Base-by-base conservation (phyloP, 2,797 vertebrate genomes). In the Geotrypetes seraphini region DNA sequence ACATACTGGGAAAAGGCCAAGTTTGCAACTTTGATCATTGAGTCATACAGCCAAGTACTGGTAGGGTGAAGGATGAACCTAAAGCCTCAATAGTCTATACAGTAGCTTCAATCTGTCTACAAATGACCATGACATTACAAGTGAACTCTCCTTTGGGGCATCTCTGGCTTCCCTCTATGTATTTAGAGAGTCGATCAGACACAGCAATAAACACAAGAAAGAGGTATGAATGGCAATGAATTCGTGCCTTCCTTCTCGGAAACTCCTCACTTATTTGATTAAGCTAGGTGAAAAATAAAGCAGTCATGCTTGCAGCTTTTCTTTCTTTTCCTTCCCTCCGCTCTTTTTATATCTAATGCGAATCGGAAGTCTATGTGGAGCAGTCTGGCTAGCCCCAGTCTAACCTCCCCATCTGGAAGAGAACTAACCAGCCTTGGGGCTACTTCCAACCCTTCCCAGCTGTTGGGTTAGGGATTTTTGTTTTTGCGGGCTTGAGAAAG, bases 331-430 rank as follows among this genome's bases (percentile, higher is more conserved):
- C 80, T 91, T 89, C 78, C 88, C 88, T 81, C 57, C 80, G 71
- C 82, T 90, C 88, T 88, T 84, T 87, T 86, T 70, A 78, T 71
- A 84, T 78, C 88, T 96, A 96, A 95, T 96, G 87, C 86, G 83
- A 94, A 91, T 92, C 89, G 93, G 92, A 96, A 97, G 91, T 96
- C 88, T 83, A 88, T 70, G 79, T 78, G 84, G 83, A 90, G 86
- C 90, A 84, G 86, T 61, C 86, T 87, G 85, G 82, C 84, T 95
- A 92, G 85, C 93, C 93, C 88, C 81, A 52, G 71, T 75, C 84
- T 97, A 95, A 97, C 93, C 92, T 96, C 86, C 89, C 92, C 93
- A 96, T 97, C 91, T 98, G 93, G 93, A 96, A 91, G 88, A 87
- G 75, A 80, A 83, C 84, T 91, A 92, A 91, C 89, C 88, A 92